A percentile compares a stretch with the other conserved stretches of the same genome.
Conservation (phyloP, 2,888 invertebrate genomes). For the Bombyx huttoni region DNA sequence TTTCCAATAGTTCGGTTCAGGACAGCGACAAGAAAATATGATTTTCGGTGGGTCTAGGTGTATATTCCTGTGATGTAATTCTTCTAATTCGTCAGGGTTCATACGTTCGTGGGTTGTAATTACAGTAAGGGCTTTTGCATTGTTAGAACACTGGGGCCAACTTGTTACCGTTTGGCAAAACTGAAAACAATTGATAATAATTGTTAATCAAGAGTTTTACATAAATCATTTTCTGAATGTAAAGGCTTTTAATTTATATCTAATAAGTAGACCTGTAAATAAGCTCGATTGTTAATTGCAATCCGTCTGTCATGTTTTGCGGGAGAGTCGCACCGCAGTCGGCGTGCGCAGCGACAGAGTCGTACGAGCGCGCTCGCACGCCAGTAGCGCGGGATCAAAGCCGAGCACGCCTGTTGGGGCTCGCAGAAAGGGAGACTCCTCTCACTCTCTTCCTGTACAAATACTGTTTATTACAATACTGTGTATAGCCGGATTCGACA, state of each 20-base stretch:
- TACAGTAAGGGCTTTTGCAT: slow-evolving; percentile 46
- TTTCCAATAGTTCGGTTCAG: slow-evolving; percentile 66
- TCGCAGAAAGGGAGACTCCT: slow-evolving; percentile 69
- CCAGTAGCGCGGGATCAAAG: slow-evolving; percentile 72
- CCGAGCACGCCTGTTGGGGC: slow-evolving; percentile 63
- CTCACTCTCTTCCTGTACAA: slow-evolving; percentile 71
- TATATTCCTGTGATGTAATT: slow-evolving; percentile 42
- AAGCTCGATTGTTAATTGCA: slow-evolving; percentile 71
- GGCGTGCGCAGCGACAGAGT: slow-evolving; percentile 73
- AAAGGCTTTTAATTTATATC: not conserved
- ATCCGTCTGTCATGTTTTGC: slow-evolving; percentile 31
- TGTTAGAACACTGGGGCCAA: slow-evolving; percentile 42
- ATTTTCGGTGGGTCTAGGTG: slow-evolving; percentile 54
- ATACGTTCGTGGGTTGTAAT: slow-evolving; percentile 32
- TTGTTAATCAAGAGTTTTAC: not conserved
- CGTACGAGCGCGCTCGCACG: slow-evolving; percentile 69
- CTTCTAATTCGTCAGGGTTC: slow-evolving; percentile 51
- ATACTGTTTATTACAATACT: too few relatives aligned
- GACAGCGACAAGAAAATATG: slow-evolving; percentile 63
- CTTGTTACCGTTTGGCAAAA: slow-evolving; percentile 58
- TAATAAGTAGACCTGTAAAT: slow-evolving; percentile 64
- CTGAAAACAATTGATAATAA: slow-evolving; percentile 29
- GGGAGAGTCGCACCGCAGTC: slow-evolving; percentile 41
- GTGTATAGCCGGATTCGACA: too few relatives aligned
- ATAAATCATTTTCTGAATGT: too few relatives aligned